These are phyloP conservation scores for Tachysurus fulvidraco DNA, from an alignment of 2,113 vertebrate species.

Conservation along the genomic window DNA sequence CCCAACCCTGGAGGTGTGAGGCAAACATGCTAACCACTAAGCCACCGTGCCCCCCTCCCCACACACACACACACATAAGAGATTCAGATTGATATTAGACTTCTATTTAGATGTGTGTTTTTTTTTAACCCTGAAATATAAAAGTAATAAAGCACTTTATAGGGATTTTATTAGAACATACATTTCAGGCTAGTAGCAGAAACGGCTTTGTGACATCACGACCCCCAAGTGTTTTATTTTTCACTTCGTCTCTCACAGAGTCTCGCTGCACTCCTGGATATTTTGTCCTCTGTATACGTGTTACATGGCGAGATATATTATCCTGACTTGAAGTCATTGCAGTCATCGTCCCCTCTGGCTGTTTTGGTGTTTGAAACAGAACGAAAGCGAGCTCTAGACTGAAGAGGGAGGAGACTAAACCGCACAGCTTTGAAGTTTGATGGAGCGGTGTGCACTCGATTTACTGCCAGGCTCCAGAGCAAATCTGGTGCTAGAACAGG, in stretches of 20 bases:
- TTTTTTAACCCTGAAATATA: background rate
- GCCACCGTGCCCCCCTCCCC: no score
- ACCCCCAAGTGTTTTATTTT: no score
- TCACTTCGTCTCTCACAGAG: background rate
- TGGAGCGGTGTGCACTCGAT: background rate
- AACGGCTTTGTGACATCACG: background rate
- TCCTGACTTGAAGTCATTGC: background rate
- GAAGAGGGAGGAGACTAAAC: background rate
- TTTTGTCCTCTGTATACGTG: no score
- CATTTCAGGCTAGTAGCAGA: background rate
- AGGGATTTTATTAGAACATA: background rate
- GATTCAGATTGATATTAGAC: no score
- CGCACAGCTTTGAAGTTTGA: constrained; percentile 19
- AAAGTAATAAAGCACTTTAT: background rate
- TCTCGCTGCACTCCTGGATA: background rate
- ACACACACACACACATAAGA: no score
- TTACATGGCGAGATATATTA: background rate
- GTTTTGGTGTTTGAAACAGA: background rate
- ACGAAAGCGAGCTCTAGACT: background rate
- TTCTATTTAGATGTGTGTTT: no score
- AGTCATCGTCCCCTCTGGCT: background rate
- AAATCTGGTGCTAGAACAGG: constrained; percentile 16
- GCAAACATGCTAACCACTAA: no score
- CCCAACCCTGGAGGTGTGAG: no score
- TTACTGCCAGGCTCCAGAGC: background rate